Base-by-base conservation (phyloP, 2,797 vertebrate genomes). In the Cossypha dichroa region DNA sequence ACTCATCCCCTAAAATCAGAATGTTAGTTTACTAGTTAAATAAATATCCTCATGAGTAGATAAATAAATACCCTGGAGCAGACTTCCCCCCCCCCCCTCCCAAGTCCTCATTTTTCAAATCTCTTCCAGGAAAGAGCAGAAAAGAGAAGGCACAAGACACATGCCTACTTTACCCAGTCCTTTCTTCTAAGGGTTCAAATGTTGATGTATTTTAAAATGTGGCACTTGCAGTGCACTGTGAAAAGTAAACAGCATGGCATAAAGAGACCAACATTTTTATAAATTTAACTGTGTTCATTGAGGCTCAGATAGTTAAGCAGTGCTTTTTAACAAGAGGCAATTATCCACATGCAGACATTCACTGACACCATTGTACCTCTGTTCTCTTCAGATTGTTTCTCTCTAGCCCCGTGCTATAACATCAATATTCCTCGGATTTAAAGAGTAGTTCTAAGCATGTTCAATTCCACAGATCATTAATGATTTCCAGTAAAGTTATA, bases 11-110 rank as follows among this genome's bases (percentile, higher is more conserved):
- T 76, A 64, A 48, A 67, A 38, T 38, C 73, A 78, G 56, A 93
- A 89, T 25, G 4, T 45, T 68, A 25, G 63, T 66, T 92, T 91
- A 85, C 34, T 40, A 51, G 55, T 63, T 66, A 84, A 73, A 85
- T 59, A 86, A 87, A 68, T 52, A 83, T 9, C 16, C 12, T 23
- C 13, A 63, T 84, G 20, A 60, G 16, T 25, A 60, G 55, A 40
- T 19, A 83, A 64, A 91, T 51, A 93, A 84, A 54, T 52, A 76
- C 8, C 10, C 40, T 40, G 40, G 40, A 40, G 40, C 5, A n/a
- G 29, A 58, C 2, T 10, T 5, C 43, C 52, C 4, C 55, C 3
- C 3, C 55, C 3, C 48, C 2, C 3, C 49, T 83, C 13, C 13
- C 29, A 77, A 12, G 33, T 31, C 23, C 40, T 40, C 15, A 40